A percentile compares a stretch with the other conserved stretches of the same genome.
Conservation (phyloP, 2,113 vertebrate genomes). For the Campylomormyrus tamandua region DNA sequence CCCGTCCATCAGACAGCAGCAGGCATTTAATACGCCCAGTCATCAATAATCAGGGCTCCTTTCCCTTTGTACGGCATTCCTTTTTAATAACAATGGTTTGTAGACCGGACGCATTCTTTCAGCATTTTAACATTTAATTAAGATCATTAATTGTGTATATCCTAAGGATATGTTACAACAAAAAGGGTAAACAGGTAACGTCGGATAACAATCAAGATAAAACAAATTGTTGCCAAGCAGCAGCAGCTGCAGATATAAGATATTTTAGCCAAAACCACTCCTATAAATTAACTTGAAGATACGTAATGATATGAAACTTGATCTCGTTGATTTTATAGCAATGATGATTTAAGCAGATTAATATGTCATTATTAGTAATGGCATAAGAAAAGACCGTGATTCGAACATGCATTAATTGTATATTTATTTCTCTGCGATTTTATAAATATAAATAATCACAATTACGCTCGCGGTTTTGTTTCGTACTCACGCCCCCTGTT, state of each 20-base stretch:
- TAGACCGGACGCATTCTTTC: not conserved
- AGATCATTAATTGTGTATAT: not conserved
- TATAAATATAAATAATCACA: not conserved
- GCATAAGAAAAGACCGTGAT: not conserved
- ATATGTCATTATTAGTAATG: not conserved
- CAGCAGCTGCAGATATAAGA: conserved; percentile 10
- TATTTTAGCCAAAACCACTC: not conserved
- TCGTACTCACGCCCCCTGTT: conserved; percentile 14
- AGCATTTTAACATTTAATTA: not conserved
- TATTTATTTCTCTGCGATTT: not conserved
- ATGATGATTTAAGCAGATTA: not conserved
- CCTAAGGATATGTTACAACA: not conserved
- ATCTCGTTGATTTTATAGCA: not conserved
- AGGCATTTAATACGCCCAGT: not conserved
- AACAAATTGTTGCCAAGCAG: conserved; percentile 47
- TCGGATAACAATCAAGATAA: not conserved
- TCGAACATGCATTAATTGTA: not conserved
- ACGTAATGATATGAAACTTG: not conserved
- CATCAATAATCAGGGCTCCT: not conserved
- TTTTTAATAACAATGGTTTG: not conserved
- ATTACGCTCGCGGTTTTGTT: not conserved
- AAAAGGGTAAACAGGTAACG: not conserved
- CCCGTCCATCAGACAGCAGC: not conserved
- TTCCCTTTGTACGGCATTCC: not conserved
- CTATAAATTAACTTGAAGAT: not conserved